A percentile compares a stretch with the other conserved stretches of the same genome.
Evolutionary conservation across 30 jellyfish, hydroid and myxozoan genomes (phyloP).

Genomic region (Clytia hemisphaerica): DNA sequence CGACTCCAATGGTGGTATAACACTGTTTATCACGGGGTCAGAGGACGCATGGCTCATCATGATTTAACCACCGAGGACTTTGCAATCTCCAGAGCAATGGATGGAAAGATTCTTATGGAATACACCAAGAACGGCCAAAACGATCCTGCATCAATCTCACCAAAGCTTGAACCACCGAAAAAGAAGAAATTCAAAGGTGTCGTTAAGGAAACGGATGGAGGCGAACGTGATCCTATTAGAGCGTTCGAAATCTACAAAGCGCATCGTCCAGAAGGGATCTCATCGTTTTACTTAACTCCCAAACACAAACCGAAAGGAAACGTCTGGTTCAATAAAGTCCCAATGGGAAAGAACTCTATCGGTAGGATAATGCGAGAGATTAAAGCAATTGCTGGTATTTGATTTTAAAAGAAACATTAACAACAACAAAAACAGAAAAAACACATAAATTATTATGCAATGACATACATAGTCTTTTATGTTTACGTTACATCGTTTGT

Average conservation of each 20-base stretch:
- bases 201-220: constrained; percentile 87
- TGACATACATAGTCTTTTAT: too few species aligned
- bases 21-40: constrained; percentile 88
- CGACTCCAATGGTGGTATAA: constrained; percentile 95
- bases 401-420: too few species aligned
- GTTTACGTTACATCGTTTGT: too few species aligned
- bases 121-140: constrained; percentile 40
- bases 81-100: constrained; percentile 62
- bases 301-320: constrained; percentile 87
- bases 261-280: constrained; percentile 89
- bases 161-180: constrained; percentile 55
- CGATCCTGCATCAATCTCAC: not conserved
- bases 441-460: too few species aligned
- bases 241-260: constrained; percentile 87
- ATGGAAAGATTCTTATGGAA: constrained; percentile 87
- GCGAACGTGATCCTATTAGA: constrained; percentile 91
- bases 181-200: constrained; percentile 81
- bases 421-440: too few species aligned
- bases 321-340: constrained; percentile 94
- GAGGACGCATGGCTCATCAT: constrained; percentile 98
- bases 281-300: constrained; percentile 95
- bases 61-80: constrained; percentile 81
- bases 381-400: constrained; percentile 82
- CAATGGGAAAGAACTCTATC: constrained; percentile 97
- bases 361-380: constrained; percentile 97